These are phyloP conservation scores for Geotrypetes seraphini DNA, from an alignment of 2,797 vertebrate species.

Conservation along the genomic window DNA sequence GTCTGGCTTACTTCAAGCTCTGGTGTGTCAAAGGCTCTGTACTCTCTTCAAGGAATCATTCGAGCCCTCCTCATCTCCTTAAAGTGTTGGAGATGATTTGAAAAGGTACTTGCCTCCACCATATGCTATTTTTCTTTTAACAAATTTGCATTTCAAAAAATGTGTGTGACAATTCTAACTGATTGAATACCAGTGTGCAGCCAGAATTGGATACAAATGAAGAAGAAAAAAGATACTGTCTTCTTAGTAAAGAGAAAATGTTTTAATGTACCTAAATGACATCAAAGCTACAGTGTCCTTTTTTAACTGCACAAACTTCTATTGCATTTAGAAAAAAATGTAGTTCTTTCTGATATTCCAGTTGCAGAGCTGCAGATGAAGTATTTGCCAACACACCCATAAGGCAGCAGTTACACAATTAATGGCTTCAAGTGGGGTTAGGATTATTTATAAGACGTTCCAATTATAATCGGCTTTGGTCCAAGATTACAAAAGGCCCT, in stretches of 20 bases:
- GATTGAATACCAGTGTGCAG: slow-evolving; percentile 56
- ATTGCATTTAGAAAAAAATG: slow-evolving; percentile 50
- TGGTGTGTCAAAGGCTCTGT: slow-evolving; percentile 46
- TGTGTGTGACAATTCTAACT: slow-evolving; percentile 44
- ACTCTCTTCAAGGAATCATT: slow-evolving; percentile 55
- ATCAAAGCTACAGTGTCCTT: slow-evolving; percentile 44
- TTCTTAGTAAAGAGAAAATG: slow-evolving; percentile 46
- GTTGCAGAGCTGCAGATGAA: slow-evolving; percentile 14
- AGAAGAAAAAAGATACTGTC: slow-evolving; percentile 39
- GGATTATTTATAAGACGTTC: slow-evolving; percentile 13
- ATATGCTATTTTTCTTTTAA: slow-evolving; percentile 63
- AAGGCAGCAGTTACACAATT: slow-evolving; percentile 18
- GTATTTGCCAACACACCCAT: slow-evolving; percentile 23
- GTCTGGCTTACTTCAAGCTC: slow-evolving; percentile 52
- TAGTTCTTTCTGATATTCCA: slow-evolving; percentile 21
- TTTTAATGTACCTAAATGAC: slow-evolving; percentile 51
- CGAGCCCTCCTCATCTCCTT: slow-evolving; percentile 36
- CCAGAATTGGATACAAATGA: slow-evolving; percentile 43
- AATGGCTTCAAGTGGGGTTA: slow-evolving; percentile 11
- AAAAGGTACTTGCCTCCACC: slow-evolving; percentile 58
- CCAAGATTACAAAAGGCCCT: too few species aligned
- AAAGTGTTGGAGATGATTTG: slow-evolving; percentile 50
- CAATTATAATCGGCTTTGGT: too few species aligned
- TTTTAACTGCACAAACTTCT: slow-evolving; percentile 46
- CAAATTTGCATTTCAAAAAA: slow-evolving; percentile 70